Evolutionary conservation across 1,140 invertebrate genomes (phyloP).

Genomic region (Eurosta solidaginis): DNA sequence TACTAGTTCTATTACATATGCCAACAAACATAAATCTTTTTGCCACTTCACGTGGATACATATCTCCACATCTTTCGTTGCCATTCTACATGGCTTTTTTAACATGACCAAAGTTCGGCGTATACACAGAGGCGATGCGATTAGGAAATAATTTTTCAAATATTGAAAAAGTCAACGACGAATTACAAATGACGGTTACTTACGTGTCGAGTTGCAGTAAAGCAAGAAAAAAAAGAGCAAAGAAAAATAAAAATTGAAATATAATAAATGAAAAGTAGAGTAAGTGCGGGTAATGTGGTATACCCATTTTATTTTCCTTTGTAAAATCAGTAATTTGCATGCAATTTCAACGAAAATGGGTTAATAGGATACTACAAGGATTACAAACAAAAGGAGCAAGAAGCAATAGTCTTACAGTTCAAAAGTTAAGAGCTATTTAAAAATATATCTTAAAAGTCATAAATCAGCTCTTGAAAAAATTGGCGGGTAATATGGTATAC

Average conservation of each 20-base stretch:
- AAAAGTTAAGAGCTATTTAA: too few species aligned
- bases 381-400: too few species aligned
- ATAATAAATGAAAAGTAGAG: background rate
- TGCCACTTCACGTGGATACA: background rate
- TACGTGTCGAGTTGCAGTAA: background rate
- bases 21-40: background rate
- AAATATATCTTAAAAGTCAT: too few species aligned
- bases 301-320: too few species aligned
- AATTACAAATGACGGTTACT: background rate
- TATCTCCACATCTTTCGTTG: too few species aligned
- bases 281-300: too few species aligned
- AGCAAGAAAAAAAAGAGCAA: background rate
- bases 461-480: too few species aligned
- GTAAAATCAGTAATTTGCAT: too few species aligned
- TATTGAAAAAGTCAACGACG: slow-evolving; percentile 15
- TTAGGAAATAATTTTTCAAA: slow-evolving; percentile 20
- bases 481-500: too few species aligned
- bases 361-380: too few species aligned
- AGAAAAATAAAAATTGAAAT: background rate
- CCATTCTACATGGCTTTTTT: background rate
- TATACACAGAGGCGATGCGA: background rate
- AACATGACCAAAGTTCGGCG: background rate
- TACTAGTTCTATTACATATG: background rate
- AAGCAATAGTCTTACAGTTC: too few species aligned
- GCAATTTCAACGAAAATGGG: too few species aligned